A percentile compares a stretch with the other conserved stretches of the same genome.
Conservation (phyloP, 1,140 invertebrate genomes). For the Sycophaga agraensis region DNA sequence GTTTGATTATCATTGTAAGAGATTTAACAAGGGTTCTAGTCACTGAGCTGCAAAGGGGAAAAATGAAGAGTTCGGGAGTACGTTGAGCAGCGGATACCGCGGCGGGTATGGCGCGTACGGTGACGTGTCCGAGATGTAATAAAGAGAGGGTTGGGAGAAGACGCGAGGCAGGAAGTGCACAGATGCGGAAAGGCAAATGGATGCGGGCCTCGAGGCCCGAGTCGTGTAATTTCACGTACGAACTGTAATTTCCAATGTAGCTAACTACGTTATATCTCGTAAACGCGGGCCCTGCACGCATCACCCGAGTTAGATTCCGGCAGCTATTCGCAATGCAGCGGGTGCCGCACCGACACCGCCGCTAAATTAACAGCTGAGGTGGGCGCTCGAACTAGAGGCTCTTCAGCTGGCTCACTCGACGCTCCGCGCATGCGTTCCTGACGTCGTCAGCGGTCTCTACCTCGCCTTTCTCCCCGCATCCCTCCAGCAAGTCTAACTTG, state of each 20-base stretch:
- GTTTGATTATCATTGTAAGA: too few species aligned
- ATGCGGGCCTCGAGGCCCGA: slow-evolving; percentile 10
- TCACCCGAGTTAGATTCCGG: not conserved
- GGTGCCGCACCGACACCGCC: not conserved
- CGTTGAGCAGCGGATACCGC: too few species aligned
- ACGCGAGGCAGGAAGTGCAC: not conserved
- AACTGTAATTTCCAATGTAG: slow-evolving; percentile 44
- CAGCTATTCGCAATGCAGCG: not conserved
- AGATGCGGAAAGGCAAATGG: slow-evolving; percentile 33
- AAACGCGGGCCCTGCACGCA: slow-evolving; percentile 29
- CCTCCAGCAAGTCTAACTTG: not conserved
- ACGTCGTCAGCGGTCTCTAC: not conserved
- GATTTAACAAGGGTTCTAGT: too few species aligned
- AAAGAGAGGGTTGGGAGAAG: too few species aligned
- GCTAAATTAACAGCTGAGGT: slow-evolving; percentile 4
- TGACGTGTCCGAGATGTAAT: too few species aligned
- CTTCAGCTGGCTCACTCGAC: slow-evolving; percentile 15
- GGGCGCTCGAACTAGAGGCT: too few species aligned
- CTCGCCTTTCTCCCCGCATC: not conserved
- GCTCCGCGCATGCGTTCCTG: not conserved
- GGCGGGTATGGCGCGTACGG: too few species aligned
- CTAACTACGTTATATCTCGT: slow-evolving; percentile 41
- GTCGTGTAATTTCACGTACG: slow-evolving; percentile 40
- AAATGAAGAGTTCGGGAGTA: too few species aligned
- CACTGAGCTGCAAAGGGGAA: too few species aligned